Percentiles rank a stretch among this genome's conserved stretches.
phyloP scores from a whole-genome alignment of 92 coral and sea anemone genomes.

The Phenganax stokvisi region DNA sequence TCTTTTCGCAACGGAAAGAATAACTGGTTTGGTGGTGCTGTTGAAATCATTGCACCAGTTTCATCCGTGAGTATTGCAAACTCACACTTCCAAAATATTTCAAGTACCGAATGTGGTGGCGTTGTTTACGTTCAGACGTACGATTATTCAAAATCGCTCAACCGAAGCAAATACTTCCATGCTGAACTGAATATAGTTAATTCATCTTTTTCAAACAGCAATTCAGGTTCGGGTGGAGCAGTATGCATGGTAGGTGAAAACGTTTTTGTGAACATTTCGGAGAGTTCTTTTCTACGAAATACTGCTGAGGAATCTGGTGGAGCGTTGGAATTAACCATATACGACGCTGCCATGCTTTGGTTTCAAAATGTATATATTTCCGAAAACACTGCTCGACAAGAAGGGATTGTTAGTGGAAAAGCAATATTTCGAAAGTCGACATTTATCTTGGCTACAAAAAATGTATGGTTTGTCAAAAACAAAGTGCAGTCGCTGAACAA shows the following conservation, averaged over 20 bases:
- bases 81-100: constrained; percentile 18
- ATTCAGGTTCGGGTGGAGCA: constrained; percentile 25
- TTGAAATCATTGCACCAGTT: constrained; percentile 6
- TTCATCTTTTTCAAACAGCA: constrained; percentile 27
- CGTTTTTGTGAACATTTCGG: neutral
- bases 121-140: neutral
- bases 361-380: constrained; percentile 23
- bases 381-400: constrained; percentile 14
- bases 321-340: neutral
- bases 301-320: constrained; percentile 17
- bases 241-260: neutral
- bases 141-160: no score
- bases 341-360: neutral
- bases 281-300: neutral
- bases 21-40: constrained; percentile 24
- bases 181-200: neutral
- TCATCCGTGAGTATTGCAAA: neutral
- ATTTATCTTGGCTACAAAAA: constrained; percentile 17
- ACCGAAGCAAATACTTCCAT: neutral
- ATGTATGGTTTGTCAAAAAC: constrained; percentile 22
- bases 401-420: constrained; percentile 7
- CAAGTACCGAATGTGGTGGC: neutral
- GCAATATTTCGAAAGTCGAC: neutral
- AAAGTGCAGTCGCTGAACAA: neutral
- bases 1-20: neutral